Conservation (phyloP, 35 echinoderm and acorn worm species). For the Heliocidaris tuberculata region DNA sequence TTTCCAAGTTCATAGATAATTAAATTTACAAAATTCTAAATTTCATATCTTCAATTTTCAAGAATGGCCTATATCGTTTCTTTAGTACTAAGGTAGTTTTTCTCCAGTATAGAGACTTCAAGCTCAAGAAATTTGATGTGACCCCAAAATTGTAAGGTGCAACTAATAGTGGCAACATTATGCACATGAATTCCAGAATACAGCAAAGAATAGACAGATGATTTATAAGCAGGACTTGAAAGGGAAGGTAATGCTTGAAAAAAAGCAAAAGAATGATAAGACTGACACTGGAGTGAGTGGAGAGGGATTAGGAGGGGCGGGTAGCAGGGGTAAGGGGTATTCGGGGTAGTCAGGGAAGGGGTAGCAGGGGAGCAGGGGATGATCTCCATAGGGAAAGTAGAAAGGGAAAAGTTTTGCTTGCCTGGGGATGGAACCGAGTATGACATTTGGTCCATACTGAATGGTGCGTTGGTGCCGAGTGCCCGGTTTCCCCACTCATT, state of each 20-base stretch:
- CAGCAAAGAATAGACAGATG: not conserved
- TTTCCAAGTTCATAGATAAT: no score
- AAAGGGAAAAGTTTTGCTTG: slow-evolving; percentile 30
- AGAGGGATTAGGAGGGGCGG: not conserved
- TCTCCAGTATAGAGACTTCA: not conserved
- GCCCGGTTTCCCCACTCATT: slow-evolving; percentile 81
- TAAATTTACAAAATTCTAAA: no score
- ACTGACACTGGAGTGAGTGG: no score
- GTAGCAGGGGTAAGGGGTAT: not conserved
- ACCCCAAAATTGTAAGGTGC: no score
- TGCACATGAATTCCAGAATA: not conserved
- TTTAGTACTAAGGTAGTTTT: not conserved
- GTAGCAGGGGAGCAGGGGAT: not conserved
- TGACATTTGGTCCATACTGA: slow-evolving; percentile 55
- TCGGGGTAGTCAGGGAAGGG: not conserved
- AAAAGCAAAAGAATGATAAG: not conserved
- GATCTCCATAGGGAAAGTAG: not conserved
- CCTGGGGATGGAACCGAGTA: slow-evolving; percentile 46
- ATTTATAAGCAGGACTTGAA: not conserved
- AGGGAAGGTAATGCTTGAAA: not conserved
- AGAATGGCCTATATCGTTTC: not conserved
- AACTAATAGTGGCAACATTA: not conserved
- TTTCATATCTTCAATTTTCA: no score
- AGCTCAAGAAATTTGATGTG: not conserved
- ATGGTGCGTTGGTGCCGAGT: slow-evolving; percentile 61